Evolutionary conservation across 2,113 vertebrate genomes (phyloP).

Genomic region (Barnardius zonarius): DNA sequence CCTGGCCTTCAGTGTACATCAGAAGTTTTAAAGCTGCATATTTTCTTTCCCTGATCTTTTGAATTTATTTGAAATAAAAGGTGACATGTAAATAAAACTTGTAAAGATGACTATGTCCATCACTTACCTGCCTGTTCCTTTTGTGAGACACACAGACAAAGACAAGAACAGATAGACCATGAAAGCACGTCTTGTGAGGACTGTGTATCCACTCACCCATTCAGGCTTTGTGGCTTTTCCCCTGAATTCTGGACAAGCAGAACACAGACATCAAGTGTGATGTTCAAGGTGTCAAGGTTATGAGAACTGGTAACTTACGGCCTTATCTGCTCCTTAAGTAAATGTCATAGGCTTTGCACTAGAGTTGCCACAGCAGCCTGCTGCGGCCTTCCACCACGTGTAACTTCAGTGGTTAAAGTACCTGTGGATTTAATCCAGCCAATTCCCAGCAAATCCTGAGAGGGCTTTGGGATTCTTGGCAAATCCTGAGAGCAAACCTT

Average conservation of each 20-base stretch:
- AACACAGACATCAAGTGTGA: background rate
- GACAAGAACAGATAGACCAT: background rate
- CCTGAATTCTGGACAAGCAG: background rate
- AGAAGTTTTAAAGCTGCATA: background rate
- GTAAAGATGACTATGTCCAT: background rate
- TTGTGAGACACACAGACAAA: background rate
- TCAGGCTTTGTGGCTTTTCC: background rate
- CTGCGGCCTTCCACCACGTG: background rate
- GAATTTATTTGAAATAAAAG: constrained; percentile 44
- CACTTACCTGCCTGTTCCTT: background rate
- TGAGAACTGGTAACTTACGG: background rate
- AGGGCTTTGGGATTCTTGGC: background rate
- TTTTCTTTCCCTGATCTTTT: background rate
- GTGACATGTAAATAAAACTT: background rate
- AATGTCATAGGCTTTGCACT: background rate
- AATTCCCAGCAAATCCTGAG: background rate
- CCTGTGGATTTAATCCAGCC: background rate
- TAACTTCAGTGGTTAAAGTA: background rate
- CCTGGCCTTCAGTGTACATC: background rate
- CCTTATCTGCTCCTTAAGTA: background rate
- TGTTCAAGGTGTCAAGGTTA: background rate
- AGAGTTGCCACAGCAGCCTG: background rate
- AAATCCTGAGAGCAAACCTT: background rate
- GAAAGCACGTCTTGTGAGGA: background rate
- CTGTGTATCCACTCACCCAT: background rate